Conservation (phyloP, 35 echinoderm and acorn worm genomes). For the Heliocidaris tuberculata region DNA sequence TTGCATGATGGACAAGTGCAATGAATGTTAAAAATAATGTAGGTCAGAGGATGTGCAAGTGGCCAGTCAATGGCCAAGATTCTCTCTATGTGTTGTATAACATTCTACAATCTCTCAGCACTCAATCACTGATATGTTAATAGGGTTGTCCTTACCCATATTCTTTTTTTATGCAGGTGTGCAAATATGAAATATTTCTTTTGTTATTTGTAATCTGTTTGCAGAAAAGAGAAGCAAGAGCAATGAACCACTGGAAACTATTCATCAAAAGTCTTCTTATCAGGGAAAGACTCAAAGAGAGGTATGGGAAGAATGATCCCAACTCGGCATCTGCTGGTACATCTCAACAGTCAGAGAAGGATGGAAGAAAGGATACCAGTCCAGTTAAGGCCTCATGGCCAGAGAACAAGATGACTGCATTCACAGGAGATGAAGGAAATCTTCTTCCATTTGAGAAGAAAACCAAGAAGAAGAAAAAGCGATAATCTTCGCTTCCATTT, state of each 20-base stretch:
- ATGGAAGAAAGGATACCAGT: constrained; percentile 14
- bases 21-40: no score
- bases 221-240: constrained; percentile 72
- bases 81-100: no score
- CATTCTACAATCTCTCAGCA: no score
- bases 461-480: constrained; percentile 30
- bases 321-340: background rate
- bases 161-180: no score
- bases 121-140: no score
- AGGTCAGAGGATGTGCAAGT: no score
- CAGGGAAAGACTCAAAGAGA: constrained; percentile 71
- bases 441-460: constrained; percentile 75
- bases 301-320: constrained; percentile 41
- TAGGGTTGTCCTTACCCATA: no score
- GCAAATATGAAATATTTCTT: no score
- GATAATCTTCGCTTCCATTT: background rate
- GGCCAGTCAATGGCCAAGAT: no score
- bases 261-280: constrained; percentile 77
- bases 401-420: constrained; percentile 71
- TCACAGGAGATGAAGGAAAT: constrained; percentile 55
- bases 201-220: background rate
- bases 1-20: no score
- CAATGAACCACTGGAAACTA: constrained; percentile 74
- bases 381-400: constrained; percentile 55
- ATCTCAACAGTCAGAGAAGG: constrained; percentile 17